Conservation (phyloP, 1,140 invertebrate genomes). For the Magallana gigas region DNA sequence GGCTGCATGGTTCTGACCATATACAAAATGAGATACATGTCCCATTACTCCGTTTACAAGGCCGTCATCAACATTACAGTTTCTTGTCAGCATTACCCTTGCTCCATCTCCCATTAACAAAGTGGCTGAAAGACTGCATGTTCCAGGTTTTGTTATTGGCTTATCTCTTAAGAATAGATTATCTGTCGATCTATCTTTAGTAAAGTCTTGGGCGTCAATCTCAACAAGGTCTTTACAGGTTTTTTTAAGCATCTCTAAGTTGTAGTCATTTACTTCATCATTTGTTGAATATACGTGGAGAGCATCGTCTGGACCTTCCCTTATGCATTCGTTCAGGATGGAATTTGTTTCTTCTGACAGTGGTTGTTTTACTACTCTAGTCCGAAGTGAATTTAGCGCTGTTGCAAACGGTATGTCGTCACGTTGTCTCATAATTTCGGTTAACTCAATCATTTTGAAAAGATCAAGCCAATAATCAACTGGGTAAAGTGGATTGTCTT, state of each 20-base stretch:
- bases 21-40: slow-evolving; percentile 20
- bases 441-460: neutral
- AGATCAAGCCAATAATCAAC: neutral
- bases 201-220: slow-evolving; percentile 12
- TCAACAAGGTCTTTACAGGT: neutral
- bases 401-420: neutral
- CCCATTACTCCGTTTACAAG: slow-evolving; percentile 48
- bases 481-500: neutral
- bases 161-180: neutral
- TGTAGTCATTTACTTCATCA: neutral
- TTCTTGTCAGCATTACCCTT: slow-evolving; percentile 14
- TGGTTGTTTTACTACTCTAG: too few relatives aligned
- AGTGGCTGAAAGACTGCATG: neutral
- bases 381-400: neutral
- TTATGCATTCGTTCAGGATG: neutral
- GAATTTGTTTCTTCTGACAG: neutral
- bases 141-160: neutral
- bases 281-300: slow-evolving; percentile 22
- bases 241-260: neutral
- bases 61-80: slow-evolving; percentile 41
- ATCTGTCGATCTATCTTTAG: slow-evolving; percentile 20
- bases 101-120: neutral
- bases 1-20: neutral
- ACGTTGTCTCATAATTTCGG: slow-evolving; percentile 7
- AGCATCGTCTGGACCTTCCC: too few relatives aligned